Percentiles rank a stretch among this genome's conserved stretches.
phyloP scores from a whole-genome alignment of 2,113 vertebrate species.

The Phyllopteryx taeniolatus region DNA sequence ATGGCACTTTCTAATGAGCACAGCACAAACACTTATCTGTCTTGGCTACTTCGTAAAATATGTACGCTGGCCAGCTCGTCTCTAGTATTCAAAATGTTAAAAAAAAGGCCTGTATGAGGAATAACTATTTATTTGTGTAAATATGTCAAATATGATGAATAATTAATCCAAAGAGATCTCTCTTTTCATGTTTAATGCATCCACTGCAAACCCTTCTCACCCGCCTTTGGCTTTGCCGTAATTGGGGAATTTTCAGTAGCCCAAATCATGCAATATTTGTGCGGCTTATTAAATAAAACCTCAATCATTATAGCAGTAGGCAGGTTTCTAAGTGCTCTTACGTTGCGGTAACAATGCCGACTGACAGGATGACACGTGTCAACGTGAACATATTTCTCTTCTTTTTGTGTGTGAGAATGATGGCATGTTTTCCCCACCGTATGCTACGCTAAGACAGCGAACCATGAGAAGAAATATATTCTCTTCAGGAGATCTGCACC shows the following conservation, averaged over 20 bases:
- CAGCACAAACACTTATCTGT: no score
- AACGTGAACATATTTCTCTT: slow-evolving; percentile 11
- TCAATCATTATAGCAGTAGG: neutral
- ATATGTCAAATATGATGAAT: slow-evolving; percentile 56
- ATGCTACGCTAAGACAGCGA: neutral
- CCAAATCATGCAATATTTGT: slow-evolving; percentile 7
- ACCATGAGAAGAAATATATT: neutral
- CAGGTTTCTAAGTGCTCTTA: neutral
- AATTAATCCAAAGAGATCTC: slow-evolving; percentile 43
- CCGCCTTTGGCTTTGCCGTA: slow-evolving; percentile 35
- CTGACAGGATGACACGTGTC: slow-evolving; percentile 25
- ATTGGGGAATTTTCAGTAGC: slow-evolving; percentile 41
- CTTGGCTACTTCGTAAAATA: no score
- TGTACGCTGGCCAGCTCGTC: no score
- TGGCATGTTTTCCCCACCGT: neutral
- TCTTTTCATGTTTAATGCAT: slow-evolving; percentile 61
- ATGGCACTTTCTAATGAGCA: no score
- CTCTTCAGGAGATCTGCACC: neutral
- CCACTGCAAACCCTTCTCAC: slow-evolving; percentile 21
- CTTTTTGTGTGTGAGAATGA: neutral
- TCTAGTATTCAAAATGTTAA: slow-evolving; percentile 1
- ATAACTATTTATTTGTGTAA: slow-evolving; percentile 60
- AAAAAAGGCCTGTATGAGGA: slow-evolving; percentile 15
- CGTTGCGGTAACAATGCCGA: slow-evolving; percentile 12
- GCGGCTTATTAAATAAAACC: neutral